Evolutionary conservation across 2,797 vertebrate genomes (phyloP), one percentile per base, ranked within the genome.

Genomic region (Phylloscopus collybita): DNA sequence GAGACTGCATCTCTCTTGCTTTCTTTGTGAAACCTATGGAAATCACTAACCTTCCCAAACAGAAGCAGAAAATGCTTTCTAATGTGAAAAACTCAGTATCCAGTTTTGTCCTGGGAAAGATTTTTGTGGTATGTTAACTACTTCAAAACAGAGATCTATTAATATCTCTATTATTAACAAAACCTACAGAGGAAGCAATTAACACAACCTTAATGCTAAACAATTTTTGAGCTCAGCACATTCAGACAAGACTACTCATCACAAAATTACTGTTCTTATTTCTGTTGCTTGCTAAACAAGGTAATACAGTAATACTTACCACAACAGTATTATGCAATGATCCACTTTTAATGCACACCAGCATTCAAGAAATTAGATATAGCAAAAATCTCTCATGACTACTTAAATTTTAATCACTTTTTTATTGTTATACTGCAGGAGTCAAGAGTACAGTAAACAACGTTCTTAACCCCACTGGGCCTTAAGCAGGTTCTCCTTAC

Each of bases 361-460:
- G 93, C 73, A 87, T 90, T 88, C 83, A 94, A 96, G 96, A 97
- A 97, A 97, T 96, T 95, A 96, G 93, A 96, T 93, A 96, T 93
- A 96, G 64, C 20, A 1, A 97, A 97, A 96, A 94, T 81, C 96
- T 97, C 96, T 95, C 91, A 92, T 95, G 96, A 91, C 94, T 96
- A 97, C 93, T 97, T 97, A 97, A 97, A 97, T 94, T 97, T 97
- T 97, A 97, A 97, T 97, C 95, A 94, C 93, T 96, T 96, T 95
- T 97, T 97, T 96, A 97, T 91, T 96, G 95, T 97, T 96, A 81
- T 92, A 95, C 86, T 96, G 90, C 90, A 90, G 76, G 94, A 97
- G 91, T 97, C 92, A 94, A 92, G 95, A 96, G 88, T 79, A 96
- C 95, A 97, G 96, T 97, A 97, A 97, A 97, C 94, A 97, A 96